A percentile compares a stretch with the other conserved stretches of the same genome.
These are phyloP conservation scores for Eupleurogrammus muticus DNA, from an alignment of 2,797 vertebrate genomes.

Conservation along the genomic window DNA sequence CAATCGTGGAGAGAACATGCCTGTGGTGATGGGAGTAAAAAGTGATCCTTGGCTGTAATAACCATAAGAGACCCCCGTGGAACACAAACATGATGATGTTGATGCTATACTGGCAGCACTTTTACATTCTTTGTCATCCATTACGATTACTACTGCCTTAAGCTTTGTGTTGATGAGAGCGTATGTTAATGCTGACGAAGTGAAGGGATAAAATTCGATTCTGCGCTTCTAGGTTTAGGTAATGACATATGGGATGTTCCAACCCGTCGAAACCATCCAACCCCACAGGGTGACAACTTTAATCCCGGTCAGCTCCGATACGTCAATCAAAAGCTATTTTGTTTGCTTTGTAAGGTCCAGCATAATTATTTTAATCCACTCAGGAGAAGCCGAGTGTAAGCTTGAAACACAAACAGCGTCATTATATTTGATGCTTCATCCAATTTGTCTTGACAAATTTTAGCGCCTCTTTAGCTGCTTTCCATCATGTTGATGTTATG, in stretches of 20 bases:
- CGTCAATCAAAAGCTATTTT: slow-evolving; percentile 37
- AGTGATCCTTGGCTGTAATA: slow-evolving; percentile 72
- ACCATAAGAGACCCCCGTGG: slow-evolving; percentile 58
- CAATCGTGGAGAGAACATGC: slow-evolving; percentile 62
- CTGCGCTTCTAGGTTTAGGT: slow-evolving; percentile 33
- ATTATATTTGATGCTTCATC: slow-evolving; percentile 32
- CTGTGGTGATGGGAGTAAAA: slow-evolving; percentile 70
- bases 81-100: slow-evolving; percentile 56
- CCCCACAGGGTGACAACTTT: slow-evolving; percentile 26
- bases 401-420: slow-evolving; percentile 30
- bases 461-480: slow-evolving; percentile 41
- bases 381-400: slow-evolving; percentile 16
- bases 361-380: slow-evolving; percentile 33
- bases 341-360: slow-evolving; percentile 22
- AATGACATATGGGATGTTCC: slow-evolving; percentile 17
- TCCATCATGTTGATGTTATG: slow-evolving; percentile 30
- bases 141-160: slow-evolving; percentile 58
- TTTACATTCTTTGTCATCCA: slow-evolving; percentile 53
- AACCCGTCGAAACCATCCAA: slow-evolving; percentile 17
- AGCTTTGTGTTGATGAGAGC: slow-evolving; percentile 58
- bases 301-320: slow-evolving; percentile 22
- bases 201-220: slow-evolving; percentile 53
- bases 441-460: slow-evolving; percentile 54
- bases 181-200: slow-evolving; percentile 55
- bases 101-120: slow-evolving; percentile 55